A percentile compares a stretch with the other conserved stretches of the same genome.
Evolutionary conservation across 1,140 invertebrate species (phyloP).

Genomic region (Macrostomum lignano): DNA sequence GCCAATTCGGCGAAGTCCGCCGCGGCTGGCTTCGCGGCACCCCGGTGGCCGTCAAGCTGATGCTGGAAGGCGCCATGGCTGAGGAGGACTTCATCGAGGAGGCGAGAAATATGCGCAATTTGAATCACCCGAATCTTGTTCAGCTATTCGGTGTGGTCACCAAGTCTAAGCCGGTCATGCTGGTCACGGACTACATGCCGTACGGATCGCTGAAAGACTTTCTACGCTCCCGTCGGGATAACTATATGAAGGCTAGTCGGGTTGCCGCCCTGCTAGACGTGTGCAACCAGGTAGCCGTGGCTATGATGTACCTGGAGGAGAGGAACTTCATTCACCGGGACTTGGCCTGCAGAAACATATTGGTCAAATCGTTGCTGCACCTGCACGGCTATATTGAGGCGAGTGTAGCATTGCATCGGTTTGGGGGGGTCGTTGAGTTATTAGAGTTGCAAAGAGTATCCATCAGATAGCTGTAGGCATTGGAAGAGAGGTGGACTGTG

Average conservation of each 20-base stretch:
- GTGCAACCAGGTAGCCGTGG: conserved; percentile 75
- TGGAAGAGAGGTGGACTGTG: no score
- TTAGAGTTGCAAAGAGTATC: no score
- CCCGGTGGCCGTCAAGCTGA: conserved; percentile 76
- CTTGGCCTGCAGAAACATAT: conserved; percentile 74
- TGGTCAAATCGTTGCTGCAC: no score
- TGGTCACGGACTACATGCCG: conserved; percentile 74
- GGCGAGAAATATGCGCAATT: conserved; percentile 70
- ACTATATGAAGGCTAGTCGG: conserved; percentile 41
- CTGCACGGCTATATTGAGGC: no score
- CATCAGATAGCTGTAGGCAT: no score
- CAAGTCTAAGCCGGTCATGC: conserved; percentile 68
- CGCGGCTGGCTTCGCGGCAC: conserved; percentile 38
- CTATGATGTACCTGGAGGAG: conserved; percentile 74
- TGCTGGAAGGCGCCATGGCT: conserved; percentile 81
- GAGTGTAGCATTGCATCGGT: no score
- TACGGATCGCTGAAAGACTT: no score
- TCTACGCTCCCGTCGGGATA: no score
- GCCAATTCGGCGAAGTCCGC: conserved; percentile 33
- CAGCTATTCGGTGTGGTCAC: conserved; percentile 79
- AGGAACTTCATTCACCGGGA: conserved; percentile 84
- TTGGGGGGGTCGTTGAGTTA: no score
- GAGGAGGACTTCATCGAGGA: conserved; percentile 82
- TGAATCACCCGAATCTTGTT: conserved; percentile 71
- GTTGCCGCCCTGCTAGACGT: conserved; percentile 56